Conservation (phyloP, 2,888 invertebrate genomes). For the Eledone cirrhosa region DNA sequence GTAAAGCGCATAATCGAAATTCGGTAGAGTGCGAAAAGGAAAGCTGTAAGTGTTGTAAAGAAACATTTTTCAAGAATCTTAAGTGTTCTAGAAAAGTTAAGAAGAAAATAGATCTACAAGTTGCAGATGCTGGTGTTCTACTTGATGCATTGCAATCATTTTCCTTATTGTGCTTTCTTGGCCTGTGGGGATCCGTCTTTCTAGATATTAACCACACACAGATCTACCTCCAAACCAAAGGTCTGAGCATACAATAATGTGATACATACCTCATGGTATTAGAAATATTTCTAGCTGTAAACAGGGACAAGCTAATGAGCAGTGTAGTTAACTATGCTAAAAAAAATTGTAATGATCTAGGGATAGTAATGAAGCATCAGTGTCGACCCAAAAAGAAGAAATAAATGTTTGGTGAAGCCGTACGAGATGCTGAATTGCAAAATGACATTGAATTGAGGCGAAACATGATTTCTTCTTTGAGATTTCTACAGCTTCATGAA, state of each 20-base stretch:
- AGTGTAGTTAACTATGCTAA: not conserved
- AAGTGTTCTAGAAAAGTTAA: not conserved
- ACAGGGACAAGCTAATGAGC: not conserved
- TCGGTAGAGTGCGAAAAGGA: not conserved
- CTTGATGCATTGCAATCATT: not conserved
- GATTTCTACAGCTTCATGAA: not conserved
- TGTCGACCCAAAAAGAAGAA: not conserved
- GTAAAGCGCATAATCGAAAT: no score
- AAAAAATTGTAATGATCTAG: not conserved
- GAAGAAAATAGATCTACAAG: not conserved
- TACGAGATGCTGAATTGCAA: not conserved
- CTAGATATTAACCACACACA: not conserved
- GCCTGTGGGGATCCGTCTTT: not conserved
- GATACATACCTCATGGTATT: not conserved
- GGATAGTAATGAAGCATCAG: conserved; percentile 1
- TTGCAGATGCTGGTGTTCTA: not conserved
- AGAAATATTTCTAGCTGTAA: not conserved
- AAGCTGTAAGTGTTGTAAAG: not conserved
- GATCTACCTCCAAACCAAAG: not conserved
- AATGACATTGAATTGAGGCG: not conserved
- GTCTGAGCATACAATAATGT: not conserved
- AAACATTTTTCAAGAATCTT: not conserved
- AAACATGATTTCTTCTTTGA: not conserved
- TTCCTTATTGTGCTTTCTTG: not conserved
- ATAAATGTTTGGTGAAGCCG: not conserved